Percentiles rank a stretch among this genome's conserved stretches.
phyloP scores from a whole-genome alignment of 2,888 invertebrate genomes.

The Kryphioiulus occultus region DNA sequence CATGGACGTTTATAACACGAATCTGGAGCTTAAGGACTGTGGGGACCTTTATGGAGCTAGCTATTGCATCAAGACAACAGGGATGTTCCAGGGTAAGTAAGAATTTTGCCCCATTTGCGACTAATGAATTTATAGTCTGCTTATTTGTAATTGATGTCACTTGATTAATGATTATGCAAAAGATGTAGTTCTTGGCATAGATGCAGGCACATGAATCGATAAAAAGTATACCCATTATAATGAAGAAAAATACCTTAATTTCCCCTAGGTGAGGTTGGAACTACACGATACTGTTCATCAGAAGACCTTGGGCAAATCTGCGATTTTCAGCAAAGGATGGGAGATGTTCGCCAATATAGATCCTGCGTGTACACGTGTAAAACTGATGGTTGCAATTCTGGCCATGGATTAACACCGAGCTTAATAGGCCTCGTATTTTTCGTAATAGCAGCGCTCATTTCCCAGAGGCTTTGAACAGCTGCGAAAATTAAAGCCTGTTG shows the following conservation, averaged over 20 bases:
- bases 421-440: not conserved
- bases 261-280: constrained; percentile 80
- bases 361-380: constrained; percentile 87
- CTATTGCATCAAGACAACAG: constrained; percentile 87
- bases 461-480: not conserved
- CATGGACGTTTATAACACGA: constrained; percentile 63
- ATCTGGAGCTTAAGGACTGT: constrained; percentile 67
- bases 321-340: constrained; percentile 83
- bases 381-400: constrained; percentile 83
- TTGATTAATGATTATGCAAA: no score
- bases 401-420: constrained; percentile 56
- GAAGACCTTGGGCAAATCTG: constrained; percentile 88
- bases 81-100: constrained; percentile 70
- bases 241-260: no score
- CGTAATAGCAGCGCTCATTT: not conserved
- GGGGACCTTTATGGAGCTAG: constrained; percentile 78
- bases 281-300: constrained; percentile 86
- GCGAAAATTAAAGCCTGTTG: no score
- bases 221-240: no score
- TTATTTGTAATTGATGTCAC: no score
- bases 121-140: no score
- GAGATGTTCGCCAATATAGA: constrained; percentile 83
- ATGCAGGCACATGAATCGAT: no score
- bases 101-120: no score
- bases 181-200: no score